Percentiles rank a stretch among this genome's conserved stretches.
These are phyloP conservation scores for Calliopum simillimum DNA, from an alignment of 2,888 invertebrate species.

Conservation along the genomic window DNA sequence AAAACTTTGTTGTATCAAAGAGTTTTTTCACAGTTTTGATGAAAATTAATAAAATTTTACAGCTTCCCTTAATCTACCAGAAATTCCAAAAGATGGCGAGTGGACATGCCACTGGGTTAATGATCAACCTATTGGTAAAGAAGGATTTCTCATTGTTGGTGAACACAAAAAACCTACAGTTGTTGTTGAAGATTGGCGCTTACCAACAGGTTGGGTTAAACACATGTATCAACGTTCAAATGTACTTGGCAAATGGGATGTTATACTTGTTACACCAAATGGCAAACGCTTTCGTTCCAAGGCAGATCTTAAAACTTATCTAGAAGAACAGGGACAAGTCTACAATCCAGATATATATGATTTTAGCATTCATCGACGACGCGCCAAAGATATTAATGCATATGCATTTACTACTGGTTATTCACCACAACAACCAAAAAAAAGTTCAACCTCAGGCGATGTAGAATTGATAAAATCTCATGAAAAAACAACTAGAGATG, in stretches of 20 bases:
- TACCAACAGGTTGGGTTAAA: constrained; percentile 83
- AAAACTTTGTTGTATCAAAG: too few species aligned
- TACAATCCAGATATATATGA: constrained; percentile 72
- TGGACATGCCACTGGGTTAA: constrained; percentile 79
- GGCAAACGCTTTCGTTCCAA: constrained; percentile 74
- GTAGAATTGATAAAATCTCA: neutral
- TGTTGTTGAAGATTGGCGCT: constrained; percentile 78
- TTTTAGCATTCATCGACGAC: constrained; percentile 71
- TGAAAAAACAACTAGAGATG: constrained; percentile 11
- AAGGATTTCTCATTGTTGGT: constrained; percentile 66
- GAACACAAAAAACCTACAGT: constrained; percentile 69
- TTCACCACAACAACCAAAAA: constrained; percentile 59
- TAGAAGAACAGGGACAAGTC: constrained; percentile 65
- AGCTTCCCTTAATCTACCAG: constrained; percentile 65
- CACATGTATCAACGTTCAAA: constrained; percentile 80
- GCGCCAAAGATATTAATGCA: constrained; percentile 67
- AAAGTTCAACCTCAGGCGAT: constrained; percentile 39
- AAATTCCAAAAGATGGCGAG: constrained; percentile 69
- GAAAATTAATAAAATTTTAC: constrained; percentile 1
- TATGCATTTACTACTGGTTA: constrained; percentile 66
- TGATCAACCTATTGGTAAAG: constrained; percentile 75
- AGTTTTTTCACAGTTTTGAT: too few species aligned
- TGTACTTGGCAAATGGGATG: constrained; percentile 83
- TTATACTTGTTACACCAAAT: constrained; percentile 76
- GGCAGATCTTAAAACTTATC: constrained; percentile 69